phyloP scores from a whole-genome alignment of 2,113 vertebrate species.

The Nycticryphes semicollaris region DNA sequence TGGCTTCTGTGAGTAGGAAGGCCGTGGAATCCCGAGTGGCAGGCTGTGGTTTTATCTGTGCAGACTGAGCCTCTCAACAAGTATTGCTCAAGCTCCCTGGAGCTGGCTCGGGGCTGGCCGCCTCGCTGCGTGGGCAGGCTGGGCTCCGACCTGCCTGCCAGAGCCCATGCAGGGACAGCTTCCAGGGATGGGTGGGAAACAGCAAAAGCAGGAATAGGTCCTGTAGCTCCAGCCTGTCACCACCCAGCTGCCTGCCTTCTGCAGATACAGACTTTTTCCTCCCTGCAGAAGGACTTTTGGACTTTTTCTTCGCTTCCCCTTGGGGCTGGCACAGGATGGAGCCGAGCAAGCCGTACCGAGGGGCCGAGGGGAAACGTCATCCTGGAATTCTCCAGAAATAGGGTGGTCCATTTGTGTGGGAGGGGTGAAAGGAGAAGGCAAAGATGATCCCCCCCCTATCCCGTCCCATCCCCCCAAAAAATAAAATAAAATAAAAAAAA shows the following conservation, averaged over 20 bases:
- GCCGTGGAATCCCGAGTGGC: neutral
- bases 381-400: neutral
- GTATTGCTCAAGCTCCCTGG: neutral
- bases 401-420: neutral
- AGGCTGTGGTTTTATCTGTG: neutral
- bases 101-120: neutral
- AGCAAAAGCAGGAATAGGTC: neutral
- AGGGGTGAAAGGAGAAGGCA: neutral
- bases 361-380: neutral
- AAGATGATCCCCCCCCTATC: neutral
- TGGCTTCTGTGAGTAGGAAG: neutral
- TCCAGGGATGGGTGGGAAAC: neutral
- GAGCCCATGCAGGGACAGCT: neutral
- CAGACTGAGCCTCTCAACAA: neutral
- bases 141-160: neutral
- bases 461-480: no score
- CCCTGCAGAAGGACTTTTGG: neutral
- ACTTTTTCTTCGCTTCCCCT: no score
- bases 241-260: neutral
- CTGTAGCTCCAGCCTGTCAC: neutral
- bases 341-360: accelerated
- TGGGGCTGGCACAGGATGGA: neutral
- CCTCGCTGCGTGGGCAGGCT: neutral
- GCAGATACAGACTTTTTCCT: accelerated
- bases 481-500: neutral